Evolutionary conservation across 1,140 invertebrate genomes (phyloP).

Genomic region (Scaptomyza graminum): DNA sequence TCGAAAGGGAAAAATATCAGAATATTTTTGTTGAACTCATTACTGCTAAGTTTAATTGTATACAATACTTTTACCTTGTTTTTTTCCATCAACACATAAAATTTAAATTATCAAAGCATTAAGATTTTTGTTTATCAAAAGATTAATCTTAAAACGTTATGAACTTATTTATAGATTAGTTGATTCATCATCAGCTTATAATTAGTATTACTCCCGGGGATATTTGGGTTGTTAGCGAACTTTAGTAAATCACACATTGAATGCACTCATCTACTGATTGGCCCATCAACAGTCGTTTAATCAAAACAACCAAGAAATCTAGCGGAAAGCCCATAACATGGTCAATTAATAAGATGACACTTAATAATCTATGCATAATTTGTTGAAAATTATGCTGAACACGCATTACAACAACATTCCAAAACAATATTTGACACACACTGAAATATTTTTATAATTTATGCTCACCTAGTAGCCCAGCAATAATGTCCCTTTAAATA

Average conservation of each 20-base stretch:
- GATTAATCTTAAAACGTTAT: no score
- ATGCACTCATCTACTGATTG: conserved; percentile 34
- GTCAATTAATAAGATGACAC: conserved; percentile 65
- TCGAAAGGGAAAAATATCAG: no score
- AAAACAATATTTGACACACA: conserved; percentile 69
- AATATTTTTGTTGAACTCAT: no score
- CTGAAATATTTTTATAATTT: conserved; percentile 82
- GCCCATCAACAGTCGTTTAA: conserved; percentile 55
- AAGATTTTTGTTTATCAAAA: no score
- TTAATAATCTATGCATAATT: conserved; percentile 68
- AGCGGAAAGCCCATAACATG: conserved; percentile 28
- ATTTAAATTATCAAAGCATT: no score
- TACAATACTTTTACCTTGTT: no score
- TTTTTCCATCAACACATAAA: no score
- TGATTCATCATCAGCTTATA: not conserved
- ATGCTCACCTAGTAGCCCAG: conserved; percentile 65
- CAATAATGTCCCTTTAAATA: conserved; percentile 57
- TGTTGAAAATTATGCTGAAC: conserved; percentile 63
- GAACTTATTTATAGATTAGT: no score
- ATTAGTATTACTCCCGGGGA: not conserved
- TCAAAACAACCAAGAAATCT: conserved; percentile 31
- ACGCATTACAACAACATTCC: conserved; percentile 57
- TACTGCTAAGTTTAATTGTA: no score
- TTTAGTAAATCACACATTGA: not conserved
- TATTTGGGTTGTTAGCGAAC: not conserved